Base-by-base conservation (phyloP, 2,797 vertebrate species). In the Macropodus opercularis region DNA sequence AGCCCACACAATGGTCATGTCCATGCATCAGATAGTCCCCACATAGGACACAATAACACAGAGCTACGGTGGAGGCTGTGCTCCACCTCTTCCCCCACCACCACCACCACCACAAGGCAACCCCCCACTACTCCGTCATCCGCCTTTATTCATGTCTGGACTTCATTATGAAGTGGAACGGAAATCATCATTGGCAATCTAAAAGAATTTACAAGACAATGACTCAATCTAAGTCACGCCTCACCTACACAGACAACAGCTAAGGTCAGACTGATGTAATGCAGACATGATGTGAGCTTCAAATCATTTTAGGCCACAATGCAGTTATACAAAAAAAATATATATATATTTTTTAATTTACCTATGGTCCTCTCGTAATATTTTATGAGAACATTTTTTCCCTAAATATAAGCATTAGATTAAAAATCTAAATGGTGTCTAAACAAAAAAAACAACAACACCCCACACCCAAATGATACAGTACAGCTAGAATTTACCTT, bases 151-250 rank as follows among this genome's bases (percentile, higher is more conserved):
- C 83, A 80, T 32, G 72, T 75, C 83, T 83, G 82, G 81, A 83
- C 80, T 75, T 78, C 72, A 86, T 90, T 85, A 88, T 76, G 64
- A 79, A 66, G 70, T 65, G 49, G 23, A 81, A 75, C 63, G 48
- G 64, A 74, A 87, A 85, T 75, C 67, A 85, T 84, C 71, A 67
- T 21, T 55, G 65, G 70, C 75, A 61, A 85, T 82, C 75, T 75
- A 61, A 70, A 72, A 67, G 39, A 77, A 83, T 85, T 84, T 84
- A 86, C 47, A 46, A 79, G 68, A 70, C 67, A 66, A 66, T 70
- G 80, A 79, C 56, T 74, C 60, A 69, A 56, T 23, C 42, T 29
- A 17, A 66, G 61, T 76, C 69, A 58, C 38, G 50, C 34, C 39
- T 78, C 71, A 46, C 15, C 26, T 10, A 43, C 61, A 80, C 71